Evolutionary conservation across 2,888 invertebrate species (phyloP).

Genomic region (Epistrophe eligans): DNA sequence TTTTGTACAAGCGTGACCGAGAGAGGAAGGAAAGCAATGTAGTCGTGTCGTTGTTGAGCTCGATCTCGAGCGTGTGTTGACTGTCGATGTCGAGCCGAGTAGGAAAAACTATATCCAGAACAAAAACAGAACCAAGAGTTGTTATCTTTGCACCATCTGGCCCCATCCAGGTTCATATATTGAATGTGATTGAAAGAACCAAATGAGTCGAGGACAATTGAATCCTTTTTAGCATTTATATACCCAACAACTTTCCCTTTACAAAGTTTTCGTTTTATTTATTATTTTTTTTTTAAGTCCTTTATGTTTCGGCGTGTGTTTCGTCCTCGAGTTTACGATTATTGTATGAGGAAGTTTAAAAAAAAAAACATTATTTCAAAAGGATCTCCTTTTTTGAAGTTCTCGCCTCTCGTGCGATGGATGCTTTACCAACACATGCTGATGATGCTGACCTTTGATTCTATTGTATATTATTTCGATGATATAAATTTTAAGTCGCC

Average conservation of each 20-base stretch:
- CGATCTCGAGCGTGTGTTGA: slow-evolving; percentile 9
- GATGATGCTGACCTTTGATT: slow-evolving; percentile 62
- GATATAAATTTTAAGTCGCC: slow-evolving; percentile 53
- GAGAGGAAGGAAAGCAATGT: slow-evolving; percentile 8
- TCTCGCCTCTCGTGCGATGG: not conserved
- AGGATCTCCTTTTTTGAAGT: slow-evolving; percentile 37
- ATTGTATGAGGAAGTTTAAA: slow-evolving; percentile 17
- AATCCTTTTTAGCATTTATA: slow-evolving; percentile 61
- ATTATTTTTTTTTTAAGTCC: slow-evolving; percentile 24
- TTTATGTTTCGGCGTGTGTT: slow-evolving; percentile 18
- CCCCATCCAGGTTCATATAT: slow-evolving; percentile 71
- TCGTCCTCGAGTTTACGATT: slow-evolving; percentile 23
- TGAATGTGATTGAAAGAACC: slow-evolving; percentile 76
- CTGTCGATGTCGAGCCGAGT: slow-evolving; percentile 25
- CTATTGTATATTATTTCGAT: slow-evolving; percentile 70
- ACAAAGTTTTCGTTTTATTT: no score
- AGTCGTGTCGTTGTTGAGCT: not conserved
- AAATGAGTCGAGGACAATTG: slow-evolving; percentile 77
- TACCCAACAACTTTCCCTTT: slow-evolving; percentile 36
- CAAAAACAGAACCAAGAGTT: slow-evolving; percentile 28
- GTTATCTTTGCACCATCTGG: slow-evolving; percentile 77
- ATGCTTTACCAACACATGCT: slow-evolving; percentile 7
- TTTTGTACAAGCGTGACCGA: slow-evolving; percentile 24
- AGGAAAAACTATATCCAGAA: slow-evolving; percentile 26
- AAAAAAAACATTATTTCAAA: slow-evolving; percentile 38